phyloP scores from a whole-genome alignment of 2,113 vertebrate species.

The Dryoscopus gambensis region DNA sequence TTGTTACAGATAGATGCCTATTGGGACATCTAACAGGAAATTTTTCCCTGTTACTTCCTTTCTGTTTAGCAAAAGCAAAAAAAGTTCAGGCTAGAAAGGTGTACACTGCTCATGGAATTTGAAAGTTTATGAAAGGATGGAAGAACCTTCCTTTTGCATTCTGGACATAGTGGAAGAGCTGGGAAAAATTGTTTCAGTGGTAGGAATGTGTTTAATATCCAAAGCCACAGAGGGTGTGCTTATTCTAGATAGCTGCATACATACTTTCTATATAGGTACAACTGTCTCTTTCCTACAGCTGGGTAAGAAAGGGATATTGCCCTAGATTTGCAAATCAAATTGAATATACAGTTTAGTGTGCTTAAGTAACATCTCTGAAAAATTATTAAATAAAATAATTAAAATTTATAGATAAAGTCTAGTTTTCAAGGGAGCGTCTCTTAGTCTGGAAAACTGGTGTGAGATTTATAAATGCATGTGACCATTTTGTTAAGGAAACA shows the following conservation, averaged over 20 bases:
- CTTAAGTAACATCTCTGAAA: neutral
- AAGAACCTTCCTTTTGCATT: neutral
- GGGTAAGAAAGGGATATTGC: neutral
- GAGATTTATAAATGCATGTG: neutral
- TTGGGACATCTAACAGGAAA: neutral
- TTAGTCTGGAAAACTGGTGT: neutral
- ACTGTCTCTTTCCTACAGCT: neutral
- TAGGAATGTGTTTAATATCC: neutral
- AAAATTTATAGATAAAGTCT: neutral
- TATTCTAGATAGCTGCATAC: neutral
- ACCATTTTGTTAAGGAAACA: neutral
- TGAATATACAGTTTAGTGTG: neutral
- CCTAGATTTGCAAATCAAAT: neutral
- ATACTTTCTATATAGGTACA: neutral
- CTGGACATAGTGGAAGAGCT: neutral
- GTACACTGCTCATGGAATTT: neutral
- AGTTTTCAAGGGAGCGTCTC: neutral
- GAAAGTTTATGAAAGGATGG: neutral
- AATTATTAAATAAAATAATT: neutral
- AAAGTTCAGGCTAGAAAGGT: neutral
- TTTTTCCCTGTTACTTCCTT: neutral
- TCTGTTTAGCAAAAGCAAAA: neutral
- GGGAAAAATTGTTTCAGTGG: neutral
- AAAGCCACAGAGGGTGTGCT: neutral
- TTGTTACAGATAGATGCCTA: neutral